Evolutionary conservation across 2,797 vertebrate species (phyloP), one percentile per base, ranked within the genome.

Genomic region (Podarcis lilfordi): DNA sequence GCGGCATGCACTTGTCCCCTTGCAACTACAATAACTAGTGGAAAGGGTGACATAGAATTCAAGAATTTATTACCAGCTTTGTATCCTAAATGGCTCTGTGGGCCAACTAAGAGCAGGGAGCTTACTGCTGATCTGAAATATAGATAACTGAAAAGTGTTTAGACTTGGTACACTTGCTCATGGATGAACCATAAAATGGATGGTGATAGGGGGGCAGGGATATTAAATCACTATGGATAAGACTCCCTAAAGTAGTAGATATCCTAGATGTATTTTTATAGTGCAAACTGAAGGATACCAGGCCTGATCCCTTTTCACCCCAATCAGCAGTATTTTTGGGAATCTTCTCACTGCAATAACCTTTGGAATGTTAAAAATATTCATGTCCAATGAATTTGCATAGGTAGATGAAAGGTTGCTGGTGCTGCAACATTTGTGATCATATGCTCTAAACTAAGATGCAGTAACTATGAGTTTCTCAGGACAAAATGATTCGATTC

Each of bases 221-320:
- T 61, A 86, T 2, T 84, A 88, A 32, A 43, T 85, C 89, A 82
- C 15, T 84, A 81, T 71, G 89, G 59, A 75, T 85, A 86, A 84
- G 80, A 84, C 61, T 89, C 71, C 5, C 81, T 84, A 75, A 88
- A 61, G 87, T 88, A 93, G 71, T 89, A 93, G 68, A 45, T 21
- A 81, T 19, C 76, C 84, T 90, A 25, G 43, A 7, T 91, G 91
- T 90, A 86, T 91, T 92, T 92, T 94, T 86, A 88, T 45, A 84
- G 23, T 82, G n/a, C 83, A 87, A 68, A 91, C 78, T 77, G 77
- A 89, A 90, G 89, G 40, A 89, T 87, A 91, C 43, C 23, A 89
- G 59, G 89, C 89, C 43, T 21, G 0, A 92, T 89, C 89, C 93
- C 93, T 64, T 75, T 94, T 95, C 59, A 55, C n/a, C 92, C 91